Evolutionary conservation across 2,113 vertebrate genomes (phyloP).

Genomic region (Hyla sarda): DNA sequence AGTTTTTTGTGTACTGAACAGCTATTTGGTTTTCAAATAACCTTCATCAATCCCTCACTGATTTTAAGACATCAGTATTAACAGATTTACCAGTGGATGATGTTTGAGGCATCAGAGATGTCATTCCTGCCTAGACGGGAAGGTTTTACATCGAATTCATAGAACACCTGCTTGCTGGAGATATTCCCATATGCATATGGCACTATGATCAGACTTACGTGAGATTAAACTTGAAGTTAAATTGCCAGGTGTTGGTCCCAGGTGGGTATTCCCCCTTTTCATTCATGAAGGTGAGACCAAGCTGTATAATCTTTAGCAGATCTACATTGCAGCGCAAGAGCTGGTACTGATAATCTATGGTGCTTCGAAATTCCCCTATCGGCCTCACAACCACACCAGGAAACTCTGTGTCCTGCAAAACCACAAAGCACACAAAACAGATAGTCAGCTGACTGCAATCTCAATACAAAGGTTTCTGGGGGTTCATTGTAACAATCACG

Average conservation of each 20-base stretch:
- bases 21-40: too few species aligned
- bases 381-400: conserved; percentile 95
- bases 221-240: conserved; percentile 99
- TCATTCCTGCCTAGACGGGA: too few species aligned
- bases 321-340: conserved; percentile 96
- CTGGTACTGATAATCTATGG: conserved; percentile 97
- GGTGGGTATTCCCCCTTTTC: conserved; percentile 93
- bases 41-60: too few species aligned
- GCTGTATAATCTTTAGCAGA: conserved; percentile 96
- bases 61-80: too few species aligned
- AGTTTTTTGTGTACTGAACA: too few species aligned
- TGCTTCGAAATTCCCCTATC: conserved; percentile 96
- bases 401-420: conserved; percentile 93
- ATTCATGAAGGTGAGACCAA: conserved; percentile 96
- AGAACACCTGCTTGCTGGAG: too few species aligned
- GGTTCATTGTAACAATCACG: not conserved
- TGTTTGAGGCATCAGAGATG: too few species aligned
- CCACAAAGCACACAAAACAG: conserved; percentile 32
- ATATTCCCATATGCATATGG: too few species aligned
- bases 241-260: conserved; percentile 96
- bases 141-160: too few species aligned
- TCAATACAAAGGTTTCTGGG: not conserved
- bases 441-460: not conserved
- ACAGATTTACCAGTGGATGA: too few species aligned
- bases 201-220: conserved; percentile 79